phyloP scores from a whole-genome alignment of 2,113 vertebrate species.

The Connochaetes taurinus region DNA sequence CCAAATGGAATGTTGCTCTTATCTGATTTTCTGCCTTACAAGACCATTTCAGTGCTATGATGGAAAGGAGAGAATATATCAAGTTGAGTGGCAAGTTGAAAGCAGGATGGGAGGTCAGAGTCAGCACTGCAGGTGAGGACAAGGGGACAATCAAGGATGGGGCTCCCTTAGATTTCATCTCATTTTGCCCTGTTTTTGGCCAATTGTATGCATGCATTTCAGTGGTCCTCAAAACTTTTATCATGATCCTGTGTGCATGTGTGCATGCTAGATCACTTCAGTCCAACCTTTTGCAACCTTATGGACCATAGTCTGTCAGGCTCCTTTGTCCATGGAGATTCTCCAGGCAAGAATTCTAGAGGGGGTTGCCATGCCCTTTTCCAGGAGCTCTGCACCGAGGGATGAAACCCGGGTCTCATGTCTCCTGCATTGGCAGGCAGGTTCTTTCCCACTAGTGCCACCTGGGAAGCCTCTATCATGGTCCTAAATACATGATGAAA shows the following conservation, averaged over 20 bases:
- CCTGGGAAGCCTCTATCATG: background rate
- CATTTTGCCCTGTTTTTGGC: background rate
- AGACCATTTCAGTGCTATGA: background rate
- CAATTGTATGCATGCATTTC: background rate
- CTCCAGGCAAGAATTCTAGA: background rate
- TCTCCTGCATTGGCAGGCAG: background rate
- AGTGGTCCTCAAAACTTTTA: background rate
- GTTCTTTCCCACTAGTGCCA: background rate
- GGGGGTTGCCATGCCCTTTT: background rate
- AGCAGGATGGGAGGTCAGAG: background rate
- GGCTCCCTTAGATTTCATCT: background rate
- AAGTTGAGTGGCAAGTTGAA: background rate
- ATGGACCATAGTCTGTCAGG: background rate
- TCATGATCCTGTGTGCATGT: background rate
- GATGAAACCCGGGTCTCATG: background rate
- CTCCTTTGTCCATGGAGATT: background rate
- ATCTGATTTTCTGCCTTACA: background rate
- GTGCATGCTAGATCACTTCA: background rate
- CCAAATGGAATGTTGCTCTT: background rate
- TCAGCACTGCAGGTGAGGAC: no score
- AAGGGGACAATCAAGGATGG: background rate
- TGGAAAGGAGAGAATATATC: background rate
- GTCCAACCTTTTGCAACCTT: background rate
- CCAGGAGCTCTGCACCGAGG: background rate
- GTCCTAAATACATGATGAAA: background rate